phyloP scores from a whole-genome alignment of 2,888 invertebrate species.

The Hemicrepidius hirtus region DNA sequence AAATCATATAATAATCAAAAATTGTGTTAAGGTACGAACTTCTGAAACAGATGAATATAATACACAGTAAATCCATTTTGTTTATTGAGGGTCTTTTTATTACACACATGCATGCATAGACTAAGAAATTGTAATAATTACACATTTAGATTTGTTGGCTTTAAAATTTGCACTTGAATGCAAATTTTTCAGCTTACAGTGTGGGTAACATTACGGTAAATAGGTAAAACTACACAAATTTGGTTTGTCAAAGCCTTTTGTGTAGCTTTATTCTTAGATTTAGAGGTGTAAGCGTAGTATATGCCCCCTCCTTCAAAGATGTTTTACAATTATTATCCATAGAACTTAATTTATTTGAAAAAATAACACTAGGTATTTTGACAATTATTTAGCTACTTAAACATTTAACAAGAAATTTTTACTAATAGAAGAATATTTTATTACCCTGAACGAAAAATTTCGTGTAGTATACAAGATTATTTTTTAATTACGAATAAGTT shows the following conservation, averaged over 20 bases:
- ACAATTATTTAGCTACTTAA: background rate
- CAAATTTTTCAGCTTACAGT: background rate
- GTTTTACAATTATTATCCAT: background rate
- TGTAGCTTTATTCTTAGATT: conserved; percentile 4
- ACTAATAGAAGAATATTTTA: background rate
- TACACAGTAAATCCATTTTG: background rate
- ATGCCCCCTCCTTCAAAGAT: conserved; percentile 16
- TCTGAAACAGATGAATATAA: background rate
- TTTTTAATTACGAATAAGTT: background rate
- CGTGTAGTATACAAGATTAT: too few species aligned
- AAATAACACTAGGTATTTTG: background rate
- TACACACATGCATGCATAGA: conserved; percentile 6
- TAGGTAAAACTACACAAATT: conserved; percentile 1
- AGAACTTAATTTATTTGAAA: background rate
- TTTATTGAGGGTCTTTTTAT: conserved; percentile 4
- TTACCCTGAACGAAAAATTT: too few species aligned
- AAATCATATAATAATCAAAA: too few species aligned
- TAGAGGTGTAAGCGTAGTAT: conserved; percentile 31
- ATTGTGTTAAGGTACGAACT: too few species aligned
- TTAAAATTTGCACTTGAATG: background rate
- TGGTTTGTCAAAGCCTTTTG: too few species aligned
- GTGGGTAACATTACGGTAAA: background rate
- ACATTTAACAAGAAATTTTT: conserved; percentile 2
- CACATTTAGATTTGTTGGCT: conserved; percentile 1
- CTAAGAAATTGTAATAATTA: background rate